A percentile compares a stretch with the other conserved stretches of the same genome.
These are phyloP conservation scores for Protophormia terraenovae DNA, from an alignment of 2,888 invertebrate species.

Conservation along the genomic window DNA sequence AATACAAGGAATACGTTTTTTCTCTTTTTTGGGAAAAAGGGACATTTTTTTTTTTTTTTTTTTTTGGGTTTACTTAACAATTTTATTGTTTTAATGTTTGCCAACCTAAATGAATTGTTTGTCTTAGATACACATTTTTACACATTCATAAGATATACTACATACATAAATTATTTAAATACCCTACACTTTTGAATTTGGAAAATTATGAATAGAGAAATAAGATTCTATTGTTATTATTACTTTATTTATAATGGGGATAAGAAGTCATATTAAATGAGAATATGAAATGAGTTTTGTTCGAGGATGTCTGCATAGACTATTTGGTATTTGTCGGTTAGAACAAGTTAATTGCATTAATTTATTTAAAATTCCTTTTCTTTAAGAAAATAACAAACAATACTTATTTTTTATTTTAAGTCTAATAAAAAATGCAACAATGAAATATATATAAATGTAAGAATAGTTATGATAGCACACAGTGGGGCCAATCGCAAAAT, in stretches of 20 bases:
- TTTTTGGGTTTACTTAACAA: slow-evolving; percentile 30
- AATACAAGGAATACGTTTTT: not conserved
- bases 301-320: not conserved
- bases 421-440: not conserved
- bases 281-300: slow-evolving; percentile 20
- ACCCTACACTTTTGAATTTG: slow-evolving; percentile 21
- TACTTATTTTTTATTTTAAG: not conserved
- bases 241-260: not conserved
- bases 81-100: slow-evolving; percentile 61
- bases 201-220: not conserved
- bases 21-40: not conserved
- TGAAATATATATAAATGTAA: not conserved
- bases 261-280: slow-evolving; percentile 9
- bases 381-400: not conserved
- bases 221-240: slow-evolving; percentile 10
- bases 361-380: not conserved
- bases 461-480: too few relatives aligned
- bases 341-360: slow-evolving; percentile 15
- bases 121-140: slow-evolving; percentile 15
- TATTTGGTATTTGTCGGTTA: not conserved
- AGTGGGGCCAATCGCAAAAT: too few relatives aligned
- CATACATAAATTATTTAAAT: slow-evolving; percentile 41
- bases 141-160: not conserved
- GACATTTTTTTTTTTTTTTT: not conserved
- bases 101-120: slow-evolving; percentile 68